Percentiles rank a stretch among this genome's conserved stretches.
Conservation (phyloP, 2,113 vertebrate species). For the Lepisosteus osseus region DNA sequence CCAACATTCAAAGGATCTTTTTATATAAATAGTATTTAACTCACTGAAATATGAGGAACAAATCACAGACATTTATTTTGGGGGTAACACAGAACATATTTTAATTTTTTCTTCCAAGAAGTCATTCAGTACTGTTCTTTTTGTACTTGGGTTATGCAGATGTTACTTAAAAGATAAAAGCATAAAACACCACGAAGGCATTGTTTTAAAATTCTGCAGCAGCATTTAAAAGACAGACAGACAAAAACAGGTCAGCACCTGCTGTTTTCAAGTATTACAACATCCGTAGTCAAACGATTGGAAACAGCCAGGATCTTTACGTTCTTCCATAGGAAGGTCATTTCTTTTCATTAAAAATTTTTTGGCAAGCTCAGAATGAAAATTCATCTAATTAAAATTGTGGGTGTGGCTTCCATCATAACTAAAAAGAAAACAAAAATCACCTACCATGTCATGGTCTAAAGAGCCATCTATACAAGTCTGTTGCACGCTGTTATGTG, state of each 20-base stretch:
- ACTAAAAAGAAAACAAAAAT: slow-evolving; percentile 77
- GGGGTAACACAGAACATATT: slow-evolving; percentile 88
- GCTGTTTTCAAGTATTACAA: slow-evolving; percentile 78
- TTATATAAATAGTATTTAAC: slow-evolving; percentile 57
- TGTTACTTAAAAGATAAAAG: slow-evolving; percentile 58
- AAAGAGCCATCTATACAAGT: slow-evolving; percentile 90
- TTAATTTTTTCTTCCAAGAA: slow-evolving; percentile 69
- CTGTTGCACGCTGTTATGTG: slow-evolving; percentile 90
- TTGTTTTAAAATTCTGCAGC: slow-evolving; percentile 87
- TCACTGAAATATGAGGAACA: slow-evolving; percentile 88
- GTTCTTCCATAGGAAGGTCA: slow-evolving; percentile 98
- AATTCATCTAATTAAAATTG: slow-evolving; percentile 59
- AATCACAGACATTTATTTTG: slow-evolving; percentile 94
- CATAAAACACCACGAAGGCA: slow-evolving; percentile 64
- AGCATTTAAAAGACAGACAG: slow-evolving; percentile 78
- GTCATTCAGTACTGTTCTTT: slow-evolving; percentile 55
- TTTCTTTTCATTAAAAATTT: slow-evolving; percentile 59
- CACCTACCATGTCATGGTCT: slow-evolving; percentile 86
- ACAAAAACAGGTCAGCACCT: slow-evolving; percentile 76
- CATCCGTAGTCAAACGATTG: slow-evolving; percentile 73
- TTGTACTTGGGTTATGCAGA: slow-evolving; percentile 39
- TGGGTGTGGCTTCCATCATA: slow-evolving; percentile 77
- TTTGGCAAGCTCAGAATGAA: slow-evolving; percentile 65
- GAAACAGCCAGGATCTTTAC: slow-evolving; percentile 80
- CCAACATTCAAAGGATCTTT: slow-evolving; percentile 86